Conservation (phyloP, 2,888 invertebrate species). For the Matsumyia berberina region DNA sequence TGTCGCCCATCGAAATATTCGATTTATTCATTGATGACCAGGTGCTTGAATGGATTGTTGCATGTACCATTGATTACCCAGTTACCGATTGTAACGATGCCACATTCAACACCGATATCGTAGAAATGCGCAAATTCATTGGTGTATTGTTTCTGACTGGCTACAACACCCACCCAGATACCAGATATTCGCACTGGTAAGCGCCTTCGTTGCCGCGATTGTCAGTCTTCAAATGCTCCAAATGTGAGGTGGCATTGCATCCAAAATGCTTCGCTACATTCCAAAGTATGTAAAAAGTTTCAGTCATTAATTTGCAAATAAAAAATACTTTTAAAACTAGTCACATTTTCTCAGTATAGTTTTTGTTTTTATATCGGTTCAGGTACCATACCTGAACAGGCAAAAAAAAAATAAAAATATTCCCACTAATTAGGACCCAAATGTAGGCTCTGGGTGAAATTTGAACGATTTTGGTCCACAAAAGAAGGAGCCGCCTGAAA, state of each 20-base stretch:
- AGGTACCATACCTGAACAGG: neutral
- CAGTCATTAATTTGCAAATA: too few species aligned
- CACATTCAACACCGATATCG: neutral
- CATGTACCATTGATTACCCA: neutral
- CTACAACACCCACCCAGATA: too few species aligned
- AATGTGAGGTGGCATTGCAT: neutral
- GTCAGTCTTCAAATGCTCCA: neutral
- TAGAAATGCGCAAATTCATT: neutral
- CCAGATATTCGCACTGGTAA: neutral
- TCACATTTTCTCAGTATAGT: too few species aligned
- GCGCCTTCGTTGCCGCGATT: neutral
- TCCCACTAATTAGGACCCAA: neutral
- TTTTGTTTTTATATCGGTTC: too few species aligned
- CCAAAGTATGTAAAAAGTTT: too few species aligned
- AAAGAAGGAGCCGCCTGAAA: neutral
- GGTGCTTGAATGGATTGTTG: neutral
- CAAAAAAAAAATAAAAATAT: neutral
- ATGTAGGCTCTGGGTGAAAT: too few species aligned
- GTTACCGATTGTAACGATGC: neutral
- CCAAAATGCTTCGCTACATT: conserved; percentile 16
- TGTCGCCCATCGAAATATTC: neutral
- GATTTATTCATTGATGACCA: conserved; percentile 1
- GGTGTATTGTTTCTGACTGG: neutral
- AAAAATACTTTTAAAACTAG: too few species aligned
- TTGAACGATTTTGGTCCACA: too few species aligned